These are phyloP conservation scores for Parelbella ahira DNA, from an alignment of 2,888 invertebrate genomes.

Conservation along the genomic window DNA sequence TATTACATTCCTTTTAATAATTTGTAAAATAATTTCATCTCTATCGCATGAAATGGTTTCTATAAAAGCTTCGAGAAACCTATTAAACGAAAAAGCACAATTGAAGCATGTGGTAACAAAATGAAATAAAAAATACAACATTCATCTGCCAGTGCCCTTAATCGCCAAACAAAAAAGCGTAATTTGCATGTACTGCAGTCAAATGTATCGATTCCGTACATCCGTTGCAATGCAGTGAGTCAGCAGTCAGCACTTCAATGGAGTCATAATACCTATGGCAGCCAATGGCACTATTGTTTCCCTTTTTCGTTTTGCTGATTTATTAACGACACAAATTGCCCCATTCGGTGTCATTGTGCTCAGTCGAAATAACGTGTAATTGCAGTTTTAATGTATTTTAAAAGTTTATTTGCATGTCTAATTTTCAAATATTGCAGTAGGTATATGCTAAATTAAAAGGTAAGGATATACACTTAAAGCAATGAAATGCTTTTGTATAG, in stretches of 20 bases:
- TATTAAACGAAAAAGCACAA: too few species aligned
- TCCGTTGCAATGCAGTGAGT: conserved; percentile 29
- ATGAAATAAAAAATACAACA: neutral
- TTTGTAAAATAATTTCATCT: too few species aligned
- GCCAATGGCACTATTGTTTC: conserved; percentile 20
- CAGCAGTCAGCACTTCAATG: conserved; percentile 22
- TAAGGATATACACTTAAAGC: too few species aligned
- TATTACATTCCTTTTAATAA: too few species aligned
- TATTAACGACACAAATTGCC: conserved; percentile 16
- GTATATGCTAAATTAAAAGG: too few species aligned
- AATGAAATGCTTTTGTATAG: too few species aligned
- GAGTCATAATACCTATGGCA: conserved; percentile 12
- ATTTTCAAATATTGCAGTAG: too few species aligned
- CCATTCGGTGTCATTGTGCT: conserved; percentile 3
- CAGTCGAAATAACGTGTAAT: too few species aligned
- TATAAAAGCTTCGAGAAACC: too few species aligned
- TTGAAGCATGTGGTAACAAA: neutral
- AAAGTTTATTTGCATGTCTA: too few species aligned
- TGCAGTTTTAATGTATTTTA: too few species aligned
- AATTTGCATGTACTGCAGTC: conserved; percentile 41
- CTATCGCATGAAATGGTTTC: too few species aligned
- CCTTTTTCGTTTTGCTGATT: conserved; percentile 21
- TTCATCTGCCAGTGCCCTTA: conserved; percentile 31
- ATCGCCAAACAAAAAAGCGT: conserved; percentile 39
- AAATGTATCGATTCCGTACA: conserved; percentile 35